Evolutionary conservation across 2,888 invertebrate species (phyloP).

Genomic region (Hirtodrosophila trivittata): DNA sequence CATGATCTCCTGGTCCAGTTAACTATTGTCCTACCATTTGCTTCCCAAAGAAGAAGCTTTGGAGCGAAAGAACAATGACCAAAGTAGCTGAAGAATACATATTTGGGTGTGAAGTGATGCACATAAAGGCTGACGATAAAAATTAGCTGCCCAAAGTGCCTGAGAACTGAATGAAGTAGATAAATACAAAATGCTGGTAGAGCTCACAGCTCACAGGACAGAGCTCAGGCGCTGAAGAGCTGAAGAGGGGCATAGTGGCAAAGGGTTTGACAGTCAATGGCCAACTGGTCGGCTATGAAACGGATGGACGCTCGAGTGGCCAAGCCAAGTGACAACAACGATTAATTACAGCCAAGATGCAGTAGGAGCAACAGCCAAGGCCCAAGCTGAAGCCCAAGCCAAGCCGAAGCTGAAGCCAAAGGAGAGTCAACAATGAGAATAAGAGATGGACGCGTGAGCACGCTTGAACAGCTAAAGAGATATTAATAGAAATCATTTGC

Average conservation of each 20-base stretch:
- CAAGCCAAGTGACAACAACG: conserved; percentile 64
- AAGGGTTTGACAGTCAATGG: conserved; percentile 40
- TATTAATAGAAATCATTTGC: background rate
- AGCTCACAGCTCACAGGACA: conserved; percentile 3
- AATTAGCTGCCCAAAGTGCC: conserved; percentile 53
- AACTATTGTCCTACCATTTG: background rate
- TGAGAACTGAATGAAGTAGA: conserved; percentile 58
- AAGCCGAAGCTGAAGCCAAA: conserved; percentile 13
- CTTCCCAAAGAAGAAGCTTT: conserved; percentile 36
- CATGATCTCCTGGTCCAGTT: no score
- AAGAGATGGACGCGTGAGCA: conserved; percentile 43
- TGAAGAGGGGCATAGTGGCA: conserved; percentile 6
- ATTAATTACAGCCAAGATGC: conserved; percentile 61
- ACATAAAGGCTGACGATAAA: conserved; percentile 59
- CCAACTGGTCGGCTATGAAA: conserved; percentile 49
- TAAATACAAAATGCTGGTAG: conserved; percentile 50
- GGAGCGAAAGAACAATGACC: conserved; percentile 46
- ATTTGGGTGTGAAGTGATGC: conserved; percentile 57
- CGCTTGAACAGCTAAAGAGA: background rate
- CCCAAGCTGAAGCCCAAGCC: background rate
- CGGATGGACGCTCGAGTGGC: conserved; percentile 61
- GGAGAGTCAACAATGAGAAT: conserved; percentile 26
- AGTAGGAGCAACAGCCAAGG: conserved; percentile 13
- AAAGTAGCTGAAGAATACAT: conserved; percentile 56
- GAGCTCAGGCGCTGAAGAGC: background rate